phyloP scores from a whole-genome alignment of 2,888 invertebrate genomes.

The Drosophila anomelani region DNA sequence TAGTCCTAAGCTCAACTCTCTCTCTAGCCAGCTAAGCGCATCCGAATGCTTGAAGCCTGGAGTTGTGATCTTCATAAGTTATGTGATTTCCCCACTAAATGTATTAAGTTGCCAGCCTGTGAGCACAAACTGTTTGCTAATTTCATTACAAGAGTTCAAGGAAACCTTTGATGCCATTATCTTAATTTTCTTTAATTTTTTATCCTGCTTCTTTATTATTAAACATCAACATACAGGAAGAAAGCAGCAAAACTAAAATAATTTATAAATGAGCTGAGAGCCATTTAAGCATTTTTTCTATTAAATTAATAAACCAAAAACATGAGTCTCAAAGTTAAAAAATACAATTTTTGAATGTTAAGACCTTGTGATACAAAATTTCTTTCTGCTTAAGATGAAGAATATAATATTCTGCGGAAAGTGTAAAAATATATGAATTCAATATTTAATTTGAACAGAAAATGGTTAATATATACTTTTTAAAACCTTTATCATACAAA shows the following conservation, averaged over 20 bases:
- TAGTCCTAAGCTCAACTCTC: slow-evolving; percentile 72
- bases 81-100: slow-evolving; percentile 12
- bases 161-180: neutral
- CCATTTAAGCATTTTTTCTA: neutral
- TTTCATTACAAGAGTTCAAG: neutral
- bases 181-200: neutral
- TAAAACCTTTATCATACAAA: neutral
- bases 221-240: neutral
- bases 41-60: slow-evolving; percentile 28
- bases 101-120: slow-evolving; percentile 4
- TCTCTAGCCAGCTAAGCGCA: slow-evolving; percentile 61
- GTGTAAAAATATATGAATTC: neutral
- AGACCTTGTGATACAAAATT: slow-evolving; percentile 17
- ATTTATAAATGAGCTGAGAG: neutral
- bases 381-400: neutral
- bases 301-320: no score
- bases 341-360: neutral
- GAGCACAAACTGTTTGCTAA: neutral
- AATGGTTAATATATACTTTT: neutral
- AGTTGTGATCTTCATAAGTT: slow-evolving; percentile 29
- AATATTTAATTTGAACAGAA: neutral
- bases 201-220: neutral
- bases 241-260: neutral
- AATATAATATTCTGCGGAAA: no score
- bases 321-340: neutral